Percentiles rank a stretch among this genome's conserved stretches.
These are phyloP conservation scores for Phylloscopus whistleri DNA, from an alignment of 2,113 vertebrate genomes.

Conservation along the genomic window DNA sequence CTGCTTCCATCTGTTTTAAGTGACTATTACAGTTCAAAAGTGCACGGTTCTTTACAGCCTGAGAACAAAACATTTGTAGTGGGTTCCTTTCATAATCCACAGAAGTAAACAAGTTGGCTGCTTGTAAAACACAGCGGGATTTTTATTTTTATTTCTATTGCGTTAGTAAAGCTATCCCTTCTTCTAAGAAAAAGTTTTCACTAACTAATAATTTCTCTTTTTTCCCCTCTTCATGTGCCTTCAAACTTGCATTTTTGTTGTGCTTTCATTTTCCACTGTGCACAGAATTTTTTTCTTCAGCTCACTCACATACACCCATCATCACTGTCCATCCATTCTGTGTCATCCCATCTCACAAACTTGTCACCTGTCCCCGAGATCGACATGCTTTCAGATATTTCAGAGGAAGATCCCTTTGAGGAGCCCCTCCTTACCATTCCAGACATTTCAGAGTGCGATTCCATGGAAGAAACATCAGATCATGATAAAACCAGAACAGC, in stretches of 20 bases:
- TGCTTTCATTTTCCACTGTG: constrained; percentile 43
- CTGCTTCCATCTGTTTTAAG: constrained; percentile 37
- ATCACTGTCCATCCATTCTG: constrained; percentile 76
- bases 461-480: constrained; percentile 18
- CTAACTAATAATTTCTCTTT: constrained; percentile 76
- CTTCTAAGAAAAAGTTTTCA: constrained; percentile 59
- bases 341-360: constrained; percentile 74
- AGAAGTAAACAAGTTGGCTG: constrained; percentile 35
- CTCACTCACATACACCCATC: constrained; percentile 77
- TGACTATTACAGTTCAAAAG: constrained; percentile 31
- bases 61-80: constrained; percentile 9
- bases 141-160: constrained; percentile 33
- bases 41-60: constrained; percentile 12
- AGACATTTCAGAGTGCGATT: constrained; percentile 48
- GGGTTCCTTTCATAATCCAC: background rate
- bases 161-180: background rate
- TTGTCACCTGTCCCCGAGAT: constrained; percentile 84
- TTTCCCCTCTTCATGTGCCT: constrained; percentile 55
- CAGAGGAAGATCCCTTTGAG: constrained; percentile 80
- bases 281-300: constrained; percentile 62
- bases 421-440: constrained; percentile 61
- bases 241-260: constrained; percentile 50
- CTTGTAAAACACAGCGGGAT: background rate
- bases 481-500: background rate
- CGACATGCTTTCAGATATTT: constrained; percentile 89